These are phyloP conservation scores for Galbula dea DNA, from an alignment of 2,113 vertebrate genomes.

Conservation along the genomic window DNA sequence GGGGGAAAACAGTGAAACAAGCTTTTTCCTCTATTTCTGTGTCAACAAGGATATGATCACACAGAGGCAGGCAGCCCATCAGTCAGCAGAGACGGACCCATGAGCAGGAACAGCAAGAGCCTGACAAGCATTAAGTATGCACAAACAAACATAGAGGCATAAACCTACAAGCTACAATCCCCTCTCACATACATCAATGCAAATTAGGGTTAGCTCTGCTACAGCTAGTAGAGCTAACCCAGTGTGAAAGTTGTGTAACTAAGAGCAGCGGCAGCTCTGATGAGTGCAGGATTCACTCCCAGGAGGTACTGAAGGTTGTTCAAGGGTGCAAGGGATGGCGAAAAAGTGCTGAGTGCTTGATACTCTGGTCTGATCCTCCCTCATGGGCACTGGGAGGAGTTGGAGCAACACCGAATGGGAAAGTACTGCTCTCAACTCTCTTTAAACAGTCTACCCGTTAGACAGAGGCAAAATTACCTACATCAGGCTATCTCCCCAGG, in stretches of 20 bases:
- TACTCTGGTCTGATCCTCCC: neutral
- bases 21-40: neutral
- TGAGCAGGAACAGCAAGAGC: neutral
- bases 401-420: neutral
- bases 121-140: neutral
- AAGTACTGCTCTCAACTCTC: neutral
- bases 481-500: neutral
- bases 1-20: neutral
- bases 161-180: neutral
- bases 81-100: neutral
- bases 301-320: neutral
- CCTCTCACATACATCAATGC: neutral
- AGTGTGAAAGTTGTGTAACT: neutral
- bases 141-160: neutral
- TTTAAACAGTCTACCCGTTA: neutral
- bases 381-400: rapidly evolving
- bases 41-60: neutral
- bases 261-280: neutral
- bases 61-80: neutral
- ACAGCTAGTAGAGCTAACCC: neutral
- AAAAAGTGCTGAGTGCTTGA: neutral
- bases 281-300: neutral
- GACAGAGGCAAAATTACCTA: neutral
- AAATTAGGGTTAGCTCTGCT: neutral
- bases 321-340: neutral